These are phyloP conservation scores for Trematocara unimaculatum DNA, from an alignment of 2,113 vertebrate species.

Conservation along the genomic window DNA sequence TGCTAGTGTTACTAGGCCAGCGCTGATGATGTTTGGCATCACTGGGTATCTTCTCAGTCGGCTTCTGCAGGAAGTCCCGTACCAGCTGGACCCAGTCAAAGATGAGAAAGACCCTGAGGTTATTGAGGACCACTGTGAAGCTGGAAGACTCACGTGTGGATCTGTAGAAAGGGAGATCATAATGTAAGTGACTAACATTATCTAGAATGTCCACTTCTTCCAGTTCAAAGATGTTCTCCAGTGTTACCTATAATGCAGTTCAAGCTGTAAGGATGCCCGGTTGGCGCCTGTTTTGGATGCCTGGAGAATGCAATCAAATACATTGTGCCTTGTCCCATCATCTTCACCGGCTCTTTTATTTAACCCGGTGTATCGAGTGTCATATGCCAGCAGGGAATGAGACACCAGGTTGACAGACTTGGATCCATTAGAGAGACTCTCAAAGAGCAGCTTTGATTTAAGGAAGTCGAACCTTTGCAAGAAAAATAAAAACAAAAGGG, in stretches of 20 bases:
- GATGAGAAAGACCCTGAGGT: constrained; percentile 91
- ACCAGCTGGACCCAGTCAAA: constrained; percentile 94
- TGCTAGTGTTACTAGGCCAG: constrained; percentile 50
- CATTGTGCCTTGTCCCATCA: constrained; percentile 67
- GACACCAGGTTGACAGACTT: constrained; percentile 93
- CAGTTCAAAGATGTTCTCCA: background rate
- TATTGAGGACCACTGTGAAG: constrained; percentile 96
- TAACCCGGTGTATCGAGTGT: constrained; percentile 79
- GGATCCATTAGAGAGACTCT: constrained; percentile 91
- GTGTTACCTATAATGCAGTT: constrained; percentile 88
- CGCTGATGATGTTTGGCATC: constrained; percentile 34
- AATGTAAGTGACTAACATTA: background rate
- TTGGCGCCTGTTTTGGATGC: constrained; percentile 83
- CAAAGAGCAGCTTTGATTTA: constrained; percentile 95
- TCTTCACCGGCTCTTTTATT: constrained; percentile 6
- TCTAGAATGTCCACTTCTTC: background rate
- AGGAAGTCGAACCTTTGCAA: constrained; percentile 91
- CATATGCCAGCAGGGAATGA: constrained; percentile 93
- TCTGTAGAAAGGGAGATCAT: constrained; percentile 52
- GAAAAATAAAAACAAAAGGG: background rate
- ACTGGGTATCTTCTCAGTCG: constrained; percentile 53
- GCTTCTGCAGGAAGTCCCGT: constrained; percentile 81
- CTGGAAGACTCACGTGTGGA: constrained; percentile 90
- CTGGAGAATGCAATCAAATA: constrained; percentile 91
- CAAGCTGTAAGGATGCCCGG: constrained; percentile 87